A percentile compares a stretch with the other conserved stretches of the same genome.
Conservation (phyloP, 1,140 invertebrate species). For the Cyclargus thomasi region DNA sequence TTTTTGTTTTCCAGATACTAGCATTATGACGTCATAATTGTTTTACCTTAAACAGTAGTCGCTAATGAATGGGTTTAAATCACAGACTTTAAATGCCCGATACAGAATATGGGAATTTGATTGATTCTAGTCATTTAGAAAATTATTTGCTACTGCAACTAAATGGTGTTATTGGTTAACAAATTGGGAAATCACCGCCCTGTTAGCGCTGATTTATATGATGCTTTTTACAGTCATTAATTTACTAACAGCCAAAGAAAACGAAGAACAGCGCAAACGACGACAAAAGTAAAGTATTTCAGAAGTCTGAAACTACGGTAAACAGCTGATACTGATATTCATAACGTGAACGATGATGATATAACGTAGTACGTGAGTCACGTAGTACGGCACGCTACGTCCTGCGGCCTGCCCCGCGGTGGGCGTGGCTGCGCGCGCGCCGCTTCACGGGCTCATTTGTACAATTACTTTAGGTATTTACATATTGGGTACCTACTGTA, state of each 20-base stretch:
- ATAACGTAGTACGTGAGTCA: conserved; percentile 13
- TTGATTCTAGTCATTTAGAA: background rate
- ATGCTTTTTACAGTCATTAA: background rate
- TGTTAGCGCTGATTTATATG: background rate
- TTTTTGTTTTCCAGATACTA: background rate
- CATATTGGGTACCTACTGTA: conserved; percentile 11
- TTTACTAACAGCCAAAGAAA: too few relatives aligned
- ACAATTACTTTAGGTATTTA: background rate
- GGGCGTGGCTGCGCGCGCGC: conserved; percentile 37
- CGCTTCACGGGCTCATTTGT: background rate
- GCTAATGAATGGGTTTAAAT: background rate
- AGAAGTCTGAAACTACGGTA: background rate
- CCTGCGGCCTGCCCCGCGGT: conserved; percentile 22
- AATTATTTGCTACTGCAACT: background rate
- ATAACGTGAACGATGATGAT: conserved; percentile 9
- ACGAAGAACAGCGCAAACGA: too few relatives aligned
- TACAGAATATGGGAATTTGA: conserved; percentile 1
- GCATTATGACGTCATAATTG: background rate
- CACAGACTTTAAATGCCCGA: background rate
- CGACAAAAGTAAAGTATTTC: too few relatives aligned
- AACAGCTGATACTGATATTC: background rate
- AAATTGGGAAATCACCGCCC: background rate
- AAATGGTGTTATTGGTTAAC: background rate
- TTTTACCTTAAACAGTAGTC: conserved; percentile 8
- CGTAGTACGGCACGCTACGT: conserved; percentile 11